Base-by-base conservation (phyloP, 1,140 invertebrate genomes). In the Thrips palmi region DNA sequence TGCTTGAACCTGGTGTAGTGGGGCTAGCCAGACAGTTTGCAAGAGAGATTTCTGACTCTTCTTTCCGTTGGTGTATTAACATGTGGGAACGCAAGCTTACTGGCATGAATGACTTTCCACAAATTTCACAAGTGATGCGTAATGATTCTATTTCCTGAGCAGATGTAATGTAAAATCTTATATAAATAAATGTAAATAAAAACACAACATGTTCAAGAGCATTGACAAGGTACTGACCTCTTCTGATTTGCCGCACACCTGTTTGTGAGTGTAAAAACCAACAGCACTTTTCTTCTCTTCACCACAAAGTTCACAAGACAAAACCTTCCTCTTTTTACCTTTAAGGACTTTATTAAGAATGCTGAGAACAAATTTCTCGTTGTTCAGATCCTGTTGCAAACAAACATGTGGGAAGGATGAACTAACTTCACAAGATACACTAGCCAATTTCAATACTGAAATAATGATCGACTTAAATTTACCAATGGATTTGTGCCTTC, bases 181-280 rank as follows among this genome's bases (percentile, higher is more conserved):
- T 38, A 35, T n/a, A 27, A 45, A 37, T 31, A 37, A 25, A 30
- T 38, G n/a, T 30, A 24, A 11, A 12, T 40, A 22, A 18, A 37
- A 34, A 41, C 34, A 25, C 30, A 43, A 37, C 29, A 34, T 39
- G 36, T 39, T 37, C 37, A 21, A 43, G 29, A 39, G 28, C 17
- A 43, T 30, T 28, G 39, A 44, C 41, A n/a, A n/a, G n/a, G n/a
- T n/a, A 45, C 41, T 47, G 51, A 70, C 68, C 50, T 64, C 57
- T 15, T 62, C 58, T 3, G 60, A 52, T 55, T 68, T 72, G 19
- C 64, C 63, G 49, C 74, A 78, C 40, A 64, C 60, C 19, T 60
- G 52, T 19, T 68, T 53, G 50, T 78, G 75, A 1, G 71, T 71
- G 28, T 68, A 57, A 45, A 68, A 76, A 12, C 75, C 75, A 5